Evolutionary conservation across 2,113 vertebrate species (phyloP).

Genomic region (Chauna torquata): DNA sequence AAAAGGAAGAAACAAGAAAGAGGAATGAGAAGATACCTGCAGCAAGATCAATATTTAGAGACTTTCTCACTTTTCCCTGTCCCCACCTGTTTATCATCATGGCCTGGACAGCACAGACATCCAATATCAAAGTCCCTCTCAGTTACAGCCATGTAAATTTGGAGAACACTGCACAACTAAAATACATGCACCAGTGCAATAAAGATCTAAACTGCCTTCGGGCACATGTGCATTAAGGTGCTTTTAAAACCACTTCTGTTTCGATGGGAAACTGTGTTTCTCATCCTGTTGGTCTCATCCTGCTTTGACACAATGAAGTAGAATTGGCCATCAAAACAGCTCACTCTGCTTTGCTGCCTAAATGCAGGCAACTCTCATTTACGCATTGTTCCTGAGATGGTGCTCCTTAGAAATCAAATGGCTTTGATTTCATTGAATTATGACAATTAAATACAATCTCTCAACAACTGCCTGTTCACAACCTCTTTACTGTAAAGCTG

Average conservation of each 20-base stretch:
- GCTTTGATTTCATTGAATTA: slow-evolving; percentile 25
- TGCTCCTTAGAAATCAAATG: background rate
- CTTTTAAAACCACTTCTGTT: slow-evolving; percentile 21
- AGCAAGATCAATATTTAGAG: background rate
- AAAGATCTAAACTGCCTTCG: slow-evolving; percentile 13
- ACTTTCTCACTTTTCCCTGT: background rate
- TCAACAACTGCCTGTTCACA: slow-evolving; percentile 33
- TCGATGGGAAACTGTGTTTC: background rate
- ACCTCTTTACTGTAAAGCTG: slow-evolving; percentile 23
- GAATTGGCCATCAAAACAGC: background rate
- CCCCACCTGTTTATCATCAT: background rate
- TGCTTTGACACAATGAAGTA: background rate
- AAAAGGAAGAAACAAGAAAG: background rate
- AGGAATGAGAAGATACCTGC: background rate
- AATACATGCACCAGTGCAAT: background rate
- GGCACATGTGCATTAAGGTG: slow-evolving; percentile 23
- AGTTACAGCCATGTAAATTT: background rate
- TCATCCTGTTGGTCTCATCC: slow-evolving; percentile 15
- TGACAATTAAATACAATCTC: slow-evolving; percentile 49
- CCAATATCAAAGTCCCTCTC: background rate
- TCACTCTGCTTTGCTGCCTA: background rate
- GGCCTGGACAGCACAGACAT: background rate
- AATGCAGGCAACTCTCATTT: background rate
- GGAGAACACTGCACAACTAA: background rate
- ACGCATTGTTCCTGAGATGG: background rate